These are phyloP conservation scores for Micromys minutus DNA, from an alignment of 2,113 vertebrate species.

Conservation along the genomic window DNA sequence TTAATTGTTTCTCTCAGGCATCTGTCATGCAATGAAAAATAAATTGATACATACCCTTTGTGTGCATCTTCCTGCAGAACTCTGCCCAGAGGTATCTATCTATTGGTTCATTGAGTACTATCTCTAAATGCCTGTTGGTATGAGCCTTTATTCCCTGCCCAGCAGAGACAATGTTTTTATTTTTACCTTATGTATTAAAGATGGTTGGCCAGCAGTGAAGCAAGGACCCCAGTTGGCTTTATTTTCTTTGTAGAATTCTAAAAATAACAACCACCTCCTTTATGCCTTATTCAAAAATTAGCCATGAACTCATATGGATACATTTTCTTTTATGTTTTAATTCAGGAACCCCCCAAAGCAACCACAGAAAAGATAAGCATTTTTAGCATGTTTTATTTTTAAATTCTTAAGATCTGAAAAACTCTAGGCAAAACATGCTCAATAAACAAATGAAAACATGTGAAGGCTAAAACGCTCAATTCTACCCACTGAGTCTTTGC, in stretches of 20 bases:
- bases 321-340: constrained; percentile 39
- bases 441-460: constrained; percentile 54
- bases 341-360: background rate
- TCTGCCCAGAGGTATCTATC: background rate
- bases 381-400: constrained; percentile 59
- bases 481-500: background rate
- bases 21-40: background rate
- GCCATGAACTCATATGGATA: background rate
- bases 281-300: constrained; percentile 63
- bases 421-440: constrained; percentile 49
- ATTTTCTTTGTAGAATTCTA: constrained; percentile 48
- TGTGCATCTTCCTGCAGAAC: background rate
- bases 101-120: accelerated
- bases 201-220: background rate
- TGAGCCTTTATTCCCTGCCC: background rate
- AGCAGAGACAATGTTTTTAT: background rate
- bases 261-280: constrained; percentile 54
- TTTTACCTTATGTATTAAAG: background rate
- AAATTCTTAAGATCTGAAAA: constrained; percentile 59
- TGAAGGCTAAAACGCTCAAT: constrained; percentile 11
- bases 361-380: constrained; percentile 55
- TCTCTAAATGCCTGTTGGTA: background rate
- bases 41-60: background rate
- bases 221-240: background rate
- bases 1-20: background rate